phyloP scores from a whole-genome alignment of 1,140 invertebrate genomes.

The Tetragonula clypearis region DNA sequence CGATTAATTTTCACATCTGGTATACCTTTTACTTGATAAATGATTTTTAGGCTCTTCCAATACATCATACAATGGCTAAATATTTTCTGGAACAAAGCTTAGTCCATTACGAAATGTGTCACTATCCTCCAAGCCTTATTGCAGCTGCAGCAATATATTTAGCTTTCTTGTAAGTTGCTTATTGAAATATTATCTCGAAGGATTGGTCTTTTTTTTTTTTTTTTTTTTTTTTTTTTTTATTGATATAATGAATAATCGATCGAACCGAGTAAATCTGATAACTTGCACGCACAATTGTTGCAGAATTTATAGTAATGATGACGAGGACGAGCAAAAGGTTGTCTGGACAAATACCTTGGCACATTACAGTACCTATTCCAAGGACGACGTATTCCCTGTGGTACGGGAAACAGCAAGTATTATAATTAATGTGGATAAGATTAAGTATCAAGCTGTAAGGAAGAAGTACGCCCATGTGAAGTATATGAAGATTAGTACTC shows the following conservation, averaged over 20 bases:
- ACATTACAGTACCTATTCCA: constrained; percentile 85
- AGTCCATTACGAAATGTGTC: constrained; percentile 91
- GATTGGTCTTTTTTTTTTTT: neutral
- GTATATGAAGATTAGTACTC: constrained; percentile 84
- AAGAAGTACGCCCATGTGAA: constrained; percentile 84
- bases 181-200: neutral
- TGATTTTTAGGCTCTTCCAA: constrained; percentile 77
- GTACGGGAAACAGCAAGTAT: constrained; percentile 84
- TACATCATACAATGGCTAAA: constrained; percentile 94
- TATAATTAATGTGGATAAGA: constrained; percentile 82
- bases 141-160: constrained; percentile 90
- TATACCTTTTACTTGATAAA: neutral
- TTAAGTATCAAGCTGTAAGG: constrained; percentile 84
- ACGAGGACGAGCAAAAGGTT: constrained; percentile 70
- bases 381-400: constrained; percentile 83
- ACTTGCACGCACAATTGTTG: neutral
- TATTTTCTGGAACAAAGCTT: constrained; percentile 95
- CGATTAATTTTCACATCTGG: neutral
- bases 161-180: constrained; percentile 82
- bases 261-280: neutral
- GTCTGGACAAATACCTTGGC: constrained; percentile 85
- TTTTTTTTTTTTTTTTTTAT: too few species aligned
- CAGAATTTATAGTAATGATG: constrained; percentile 76
- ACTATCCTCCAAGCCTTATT: constrained; percentile 90
- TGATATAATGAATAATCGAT: neutral